phyloP scores from a whole-genome alignment of 2,113 vertebrate genomes.

The Myiagra hebetior region DNA sequence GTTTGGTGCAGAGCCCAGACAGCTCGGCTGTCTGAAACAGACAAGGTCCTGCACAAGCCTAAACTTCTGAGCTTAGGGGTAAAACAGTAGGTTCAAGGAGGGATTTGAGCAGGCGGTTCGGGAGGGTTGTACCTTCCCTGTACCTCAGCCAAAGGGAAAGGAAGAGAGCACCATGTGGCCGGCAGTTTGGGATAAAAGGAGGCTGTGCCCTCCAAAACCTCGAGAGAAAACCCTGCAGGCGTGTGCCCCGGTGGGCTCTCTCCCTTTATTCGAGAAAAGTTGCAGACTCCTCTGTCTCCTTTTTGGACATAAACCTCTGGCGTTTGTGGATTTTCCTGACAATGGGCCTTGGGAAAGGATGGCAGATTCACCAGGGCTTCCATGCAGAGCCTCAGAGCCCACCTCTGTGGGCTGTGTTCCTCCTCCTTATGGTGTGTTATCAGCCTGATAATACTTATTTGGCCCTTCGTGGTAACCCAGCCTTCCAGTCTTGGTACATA shows the following conservation, averaged over 20 bases:
- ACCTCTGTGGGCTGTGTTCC: background rate
- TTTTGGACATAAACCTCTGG: background rate
- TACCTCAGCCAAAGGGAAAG: no score
- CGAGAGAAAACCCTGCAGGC: fast-evolving
- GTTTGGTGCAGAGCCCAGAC: background rate
- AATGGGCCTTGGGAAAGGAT: background rate
- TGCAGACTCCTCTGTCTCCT: background rate
- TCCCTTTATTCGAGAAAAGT: background rate
- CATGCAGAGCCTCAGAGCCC: background rate
- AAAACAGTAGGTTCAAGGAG: background rate
- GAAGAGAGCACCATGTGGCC: fast-evolving
- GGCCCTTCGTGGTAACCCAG: background rate
- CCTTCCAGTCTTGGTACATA: background rate
- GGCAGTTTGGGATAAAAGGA: background rate
- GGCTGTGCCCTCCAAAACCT: background rate
- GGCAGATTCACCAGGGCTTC: background rate
- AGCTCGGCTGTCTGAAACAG: background rate
- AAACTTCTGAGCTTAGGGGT: background rate
- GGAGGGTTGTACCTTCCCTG: background rate
- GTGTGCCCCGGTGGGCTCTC: fast-evolving
- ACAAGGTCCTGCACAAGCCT: background rate
- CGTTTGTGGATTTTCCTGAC: background rate
- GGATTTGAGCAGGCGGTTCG: fast-evolving
- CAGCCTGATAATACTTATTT: background rate
- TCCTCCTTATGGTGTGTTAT: background rate